phyloP scores from a whole-genome alignment of 2,888 invertebrate species.

The Hartigia nigra region DNA sequence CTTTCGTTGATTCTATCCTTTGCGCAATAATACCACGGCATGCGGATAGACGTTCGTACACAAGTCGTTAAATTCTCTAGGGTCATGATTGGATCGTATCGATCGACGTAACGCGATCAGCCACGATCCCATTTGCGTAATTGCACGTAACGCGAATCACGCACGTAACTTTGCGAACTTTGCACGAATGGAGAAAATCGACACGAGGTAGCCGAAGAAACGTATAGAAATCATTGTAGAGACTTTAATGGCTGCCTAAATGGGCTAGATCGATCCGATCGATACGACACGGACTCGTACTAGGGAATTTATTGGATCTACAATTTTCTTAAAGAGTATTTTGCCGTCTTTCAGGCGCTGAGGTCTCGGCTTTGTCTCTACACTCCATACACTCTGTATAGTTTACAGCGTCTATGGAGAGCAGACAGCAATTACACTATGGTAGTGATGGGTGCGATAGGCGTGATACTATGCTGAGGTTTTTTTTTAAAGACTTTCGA shows the following conservation, averaged over 20 bases:
- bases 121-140: neutral
- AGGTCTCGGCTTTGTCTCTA: too few species aligned
- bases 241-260: slow-evolving; percentile 6
- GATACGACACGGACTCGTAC: neutral
- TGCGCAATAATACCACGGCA: neutral
- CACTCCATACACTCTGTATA: neutral
- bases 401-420: neutral
- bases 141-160: neutral
- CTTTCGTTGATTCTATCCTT: neutral
- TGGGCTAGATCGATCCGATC: slow-evolving; percentile 23
- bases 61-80: neutral
- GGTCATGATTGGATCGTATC: neutral
- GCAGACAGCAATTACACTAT: slow-evolving; percentile 31
- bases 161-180: neutral
- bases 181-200: neutral
- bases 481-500: slow-evolving; percentile 20
- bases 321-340: too few species aligned
- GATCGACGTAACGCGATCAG: neutral
- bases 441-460: slow-evolving; percentile 19
- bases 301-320: neutral
- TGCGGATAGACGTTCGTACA: neutral
- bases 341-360: neutral
- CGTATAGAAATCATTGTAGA: neutral
- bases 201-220: neutral
- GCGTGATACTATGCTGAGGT: slow-evolving; percentile 24